Evolutionary conservation across 2,888 invertebrate species (phyloP).

Genomic region (Drosophila peninsularis): DNA sequence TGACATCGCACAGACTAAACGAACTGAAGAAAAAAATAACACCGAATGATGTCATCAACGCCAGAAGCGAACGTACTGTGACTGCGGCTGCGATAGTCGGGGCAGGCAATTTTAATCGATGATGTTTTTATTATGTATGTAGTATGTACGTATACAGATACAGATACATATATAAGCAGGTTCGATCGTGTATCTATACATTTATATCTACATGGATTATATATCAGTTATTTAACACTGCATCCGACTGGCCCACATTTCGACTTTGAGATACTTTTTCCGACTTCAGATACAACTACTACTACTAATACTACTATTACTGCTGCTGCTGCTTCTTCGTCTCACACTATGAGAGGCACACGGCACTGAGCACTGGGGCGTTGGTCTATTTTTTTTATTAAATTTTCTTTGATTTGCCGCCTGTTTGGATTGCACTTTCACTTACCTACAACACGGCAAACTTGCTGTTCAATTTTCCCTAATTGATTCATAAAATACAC

Average conservation of each 20-base stretch:
- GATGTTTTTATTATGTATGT: slow-evolving; percentile 68
- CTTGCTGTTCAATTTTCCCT: slow-evolving; percentile 60
- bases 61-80: slow-evolving; percentile 38
- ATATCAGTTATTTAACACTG: slow-evolving; percentile 50
- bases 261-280: slow-evolving; percentile 63
- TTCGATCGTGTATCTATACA: slow-evolving; percentile 33
- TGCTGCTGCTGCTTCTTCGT: slow-evolving; percentile 19
- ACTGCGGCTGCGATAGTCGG: slow-evolving; percentile 48
- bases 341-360: slow-evolving; percentile 25
- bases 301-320: slow-evolving; percentile 6
- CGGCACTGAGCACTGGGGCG: slow-evolving; percentile 57
- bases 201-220: slow-evolving; percentile 23
- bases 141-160: slow-evolving; percentile 26
- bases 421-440: slow-evolving; percentile 52
- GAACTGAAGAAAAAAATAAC: slow-evolving; percentile 52
- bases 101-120: slow-evolving; percentile 75
- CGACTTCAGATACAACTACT: slow-evolving; percentile 13
- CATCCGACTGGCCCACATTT: slow-evolving; percentile 59
- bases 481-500: slow-evolving; percentile 73
- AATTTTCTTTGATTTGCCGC: slow-evolving; percentile 50
- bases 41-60: slow-evolving; percentile 76
- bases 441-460: slow-evolving; percentile 73
- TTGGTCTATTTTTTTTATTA: slow-evolving; percentile 62
- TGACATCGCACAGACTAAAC: slow-evolving; percentile 39
- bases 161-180: slow-evolving; percentile 19